Conservation (phyloP, 2,113 vertebrate genomes). For the Pagrus major region DNA sequence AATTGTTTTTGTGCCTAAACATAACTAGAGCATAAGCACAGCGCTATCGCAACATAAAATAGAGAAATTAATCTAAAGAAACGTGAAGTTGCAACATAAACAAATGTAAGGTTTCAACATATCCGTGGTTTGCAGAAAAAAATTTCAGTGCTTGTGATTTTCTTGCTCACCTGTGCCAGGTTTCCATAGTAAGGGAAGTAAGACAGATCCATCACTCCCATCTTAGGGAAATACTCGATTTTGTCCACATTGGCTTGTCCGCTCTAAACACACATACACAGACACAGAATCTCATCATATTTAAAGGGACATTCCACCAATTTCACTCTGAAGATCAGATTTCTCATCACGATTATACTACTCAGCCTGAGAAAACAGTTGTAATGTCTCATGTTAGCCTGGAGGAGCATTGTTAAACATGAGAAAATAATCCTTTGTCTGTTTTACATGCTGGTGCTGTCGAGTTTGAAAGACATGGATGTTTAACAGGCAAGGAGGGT, state of each 20-base stretch:
- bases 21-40: too few relatives aligned
- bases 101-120: too few relatives aligned
- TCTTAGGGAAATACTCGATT: slow-evolving; percentile 85
- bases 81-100: too few relatives aligned
- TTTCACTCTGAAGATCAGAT: background rate
- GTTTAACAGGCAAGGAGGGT: background rate
- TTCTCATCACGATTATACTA: background rate
- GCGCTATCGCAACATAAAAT: too few relatives aligned
- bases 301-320: background rate
- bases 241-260: slow-evolving; percentile 69
- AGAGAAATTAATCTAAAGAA: too few relatives aligned
- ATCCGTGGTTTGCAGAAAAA: too few relatives aligned
- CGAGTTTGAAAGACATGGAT: background rate
- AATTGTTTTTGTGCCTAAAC: too few relatives aligned
- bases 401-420: background rate
- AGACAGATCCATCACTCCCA: slow-evolving; percentile 85
- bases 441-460: background rate
- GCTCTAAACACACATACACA: slow-evolving; percentile 52
- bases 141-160: background rate
- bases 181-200: slow-evolving; percentile 94
- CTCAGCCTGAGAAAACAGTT: background rate
- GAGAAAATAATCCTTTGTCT: background rate
- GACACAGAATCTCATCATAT: background rate
- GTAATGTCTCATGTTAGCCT: background rate
- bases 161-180: slow-evolving; percentile 86